A percentile compares a stretch with the other conserved stretches of the same genome.
Evolutionary conservation across 2,797 vertebrate species (phyloP).

Genomic region (Sternarchorhynchus goeldii): DNA sequence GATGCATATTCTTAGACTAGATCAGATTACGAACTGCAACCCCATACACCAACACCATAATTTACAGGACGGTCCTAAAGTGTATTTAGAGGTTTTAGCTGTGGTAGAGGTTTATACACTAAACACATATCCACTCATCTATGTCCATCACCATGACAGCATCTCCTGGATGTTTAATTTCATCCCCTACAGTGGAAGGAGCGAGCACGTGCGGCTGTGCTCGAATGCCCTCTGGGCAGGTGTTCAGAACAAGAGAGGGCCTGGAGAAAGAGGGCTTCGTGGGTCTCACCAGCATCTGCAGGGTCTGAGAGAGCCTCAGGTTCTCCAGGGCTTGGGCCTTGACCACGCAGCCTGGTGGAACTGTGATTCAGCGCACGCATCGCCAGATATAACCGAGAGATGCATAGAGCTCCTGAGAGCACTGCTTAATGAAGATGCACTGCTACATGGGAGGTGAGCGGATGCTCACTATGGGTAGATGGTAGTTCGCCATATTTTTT

Average conservation of each 20-base stretch:
- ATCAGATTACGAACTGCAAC: no score
- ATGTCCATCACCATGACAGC: background rate
- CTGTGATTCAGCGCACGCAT: background rate
- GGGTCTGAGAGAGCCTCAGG: constrained; percentile 7
- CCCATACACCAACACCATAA: no score
- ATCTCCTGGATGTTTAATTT: background rate
- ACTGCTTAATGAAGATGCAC: background rate
- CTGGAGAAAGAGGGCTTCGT: constrained; percentile 63
- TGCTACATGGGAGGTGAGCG: background rate
- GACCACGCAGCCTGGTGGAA: background rate
- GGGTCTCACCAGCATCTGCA: constrained; percentile 56
- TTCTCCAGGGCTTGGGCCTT: background rate
- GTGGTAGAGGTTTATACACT: background rate
- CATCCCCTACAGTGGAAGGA: background rate
- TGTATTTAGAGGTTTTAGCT: background rate
- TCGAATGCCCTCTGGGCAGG: constrained; percentile 50
- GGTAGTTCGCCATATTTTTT: constrained; percentile 7
- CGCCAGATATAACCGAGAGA: background rate
- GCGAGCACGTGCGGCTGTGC: background rate
- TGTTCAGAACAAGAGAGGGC: constrained; percentile 51
- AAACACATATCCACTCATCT: background rate
- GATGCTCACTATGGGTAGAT: constrained; percentile 11
- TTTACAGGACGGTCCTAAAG: no score
- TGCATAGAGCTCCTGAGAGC: background rate
- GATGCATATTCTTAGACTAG: no score